Conservation (phyloP, 2,888 invertebrate species). For the Drosophila picticornis region DNA sequence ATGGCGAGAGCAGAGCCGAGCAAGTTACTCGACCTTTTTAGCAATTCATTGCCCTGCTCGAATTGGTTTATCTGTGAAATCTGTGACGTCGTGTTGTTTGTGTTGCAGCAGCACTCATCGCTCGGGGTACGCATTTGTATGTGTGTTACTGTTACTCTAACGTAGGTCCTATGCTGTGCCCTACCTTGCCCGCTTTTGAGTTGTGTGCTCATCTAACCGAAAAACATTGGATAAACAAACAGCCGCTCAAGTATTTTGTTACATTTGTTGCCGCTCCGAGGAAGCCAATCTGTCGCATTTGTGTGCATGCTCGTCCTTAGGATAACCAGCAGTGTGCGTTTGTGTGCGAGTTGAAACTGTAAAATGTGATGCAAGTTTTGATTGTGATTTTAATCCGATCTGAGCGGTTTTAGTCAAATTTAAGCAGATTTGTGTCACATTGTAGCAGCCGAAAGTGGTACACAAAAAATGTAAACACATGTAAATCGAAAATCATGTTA, state of each 20-base stretch:
- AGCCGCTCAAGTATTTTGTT: constrained; percentile 75
- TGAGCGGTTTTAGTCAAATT: constrained; percentile 85
- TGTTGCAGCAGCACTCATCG: constrained; percentile 56
- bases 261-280: constrained; percentile 55
- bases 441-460: constrained; percentile 62
- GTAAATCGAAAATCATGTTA: constrained; percentile 73
- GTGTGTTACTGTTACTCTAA: constrained; percentile 12
- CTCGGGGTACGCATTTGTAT: constrained; percentile 64
- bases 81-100: constrained; percentile 63
- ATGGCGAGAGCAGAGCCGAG: constrained; percentile 17
- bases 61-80: constrained; percentile 85
- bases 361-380: constrained; percentile 76
- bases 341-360: constrained; percentile 55
- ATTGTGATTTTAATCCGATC: constrained; percentile 84
- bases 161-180: constrained; percentile 34
- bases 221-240: constrained; percentile 85
- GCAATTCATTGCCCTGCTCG: constrained; percentile 84
- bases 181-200: constrained; percentile 62
- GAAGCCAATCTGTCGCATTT: constrained; percentile 78
- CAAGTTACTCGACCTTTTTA: constrained; percentile 74
- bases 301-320: constrained; percentile 61
- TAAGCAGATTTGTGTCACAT: constrained; percentile 85
- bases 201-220: constrained; percentile 83
- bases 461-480: constrained; percentile 75
- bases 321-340: constrained; percentile 28